phyloP scores from a whole-genome alignment of 1,140 invertebrate genomes.

The Antheraea pernyi region DNA sequence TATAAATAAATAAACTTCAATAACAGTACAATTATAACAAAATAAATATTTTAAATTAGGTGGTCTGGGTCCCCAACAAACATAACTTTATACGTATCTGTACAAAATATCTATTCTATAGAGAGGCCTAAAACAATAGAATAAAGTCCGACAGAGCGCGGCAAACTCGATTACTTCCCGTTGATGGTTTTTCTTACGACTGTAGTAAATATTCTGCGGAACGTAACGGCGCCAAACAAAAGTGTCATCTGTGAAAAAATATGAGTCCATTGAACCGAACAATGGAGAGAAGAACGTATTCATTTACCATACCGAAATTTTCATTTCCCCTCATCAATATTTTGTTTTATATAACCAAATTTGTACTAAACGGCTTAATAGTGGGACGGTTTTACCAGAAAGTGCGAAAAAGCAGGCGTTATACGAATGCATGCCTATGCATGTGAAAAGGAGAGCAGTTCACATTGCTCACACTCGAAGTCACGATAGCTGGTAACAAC shows the following conservation, averaged over 20 bases:
- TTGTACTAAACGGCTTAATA: too few species aligned
- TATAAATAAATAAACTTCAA: too few species aligned
- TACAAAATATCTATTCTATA: not conserved
- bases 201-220: conserved; percentile 20
- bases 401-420: too few species aligned
- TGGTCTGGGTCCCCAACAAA: not conserved
- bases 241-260: not conserved
- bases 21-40: too few species aligned
- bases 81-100: not conserved
- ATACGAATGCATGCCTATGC: too few species aligned
- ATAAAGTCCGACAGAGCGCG: conserved; percentile 13
- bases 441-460: too few species aligned
- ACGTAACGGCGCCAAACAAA: conserved; percentile 1
- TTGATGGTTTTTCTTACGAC: conserved; percentile 43
- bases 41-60: too few species aligned
- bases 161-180: conserved; percentile 34
- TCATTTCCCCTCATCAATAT: not conserved
- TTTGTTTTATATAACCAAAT: too few species aligned
- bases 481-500: too few species aligned
- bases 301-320: not conserved
- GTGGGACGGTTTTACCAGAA: too few species aligned
- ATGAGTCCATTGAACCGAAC: not conserved
- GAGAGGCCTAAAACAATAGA: conserved; percentile 20
- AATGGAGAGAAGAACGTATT: not conserved
- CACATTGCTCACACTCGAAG: too few species aligned